These are phyloP conservation scores for Leucoptera coffeella DNA, from an alignment of 2,888 invertebrate species.

Conservation along the genomic window DNA sequence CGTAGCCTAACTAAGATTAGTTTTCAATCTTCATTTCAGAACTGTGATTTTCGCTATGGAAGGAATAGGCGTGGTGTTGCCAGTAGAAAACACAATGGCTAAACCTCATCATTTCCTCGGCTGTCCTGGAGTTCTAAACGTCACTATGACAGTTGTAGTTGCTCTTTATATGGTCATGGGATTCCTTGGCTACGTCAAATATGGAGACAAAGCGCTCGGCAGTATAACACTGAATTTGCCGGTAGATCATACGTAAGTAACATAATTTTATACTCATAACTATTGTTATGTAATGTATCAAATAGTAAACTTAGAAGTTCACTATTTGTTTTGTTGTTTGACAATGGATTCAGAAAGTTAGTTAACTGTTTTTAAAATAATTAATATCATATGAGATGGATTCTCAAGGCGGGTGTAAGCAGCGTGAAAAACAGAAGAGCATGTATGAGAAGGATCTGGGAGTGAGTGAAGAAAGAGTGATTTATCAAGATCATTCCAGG, in stretches of 20 bases:
- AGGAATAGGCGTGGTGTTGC: constrained; percentile 88
- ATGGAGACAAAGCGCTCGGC: constrained; percentile 61
- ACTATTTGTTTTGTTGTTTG: too few relatives aligned
- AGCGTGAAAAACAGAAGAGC: too few relatives aligned
- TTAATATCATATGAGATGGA: too few relatives aligned
- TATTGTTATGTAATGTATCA: neutral
- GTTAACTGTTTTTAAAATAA: too few relatives aligned
- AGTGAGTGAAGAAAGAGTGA: too few relatives aligned
- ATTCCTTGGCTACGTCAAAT: constrained; percentile 83
- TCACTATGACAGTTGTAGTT: constrained; percentile 80
- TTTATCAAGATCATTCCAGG: too few relatives aligned
- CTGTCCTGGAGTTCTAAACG: constrained; percentile 79
- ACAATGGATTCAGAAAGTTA: too few relatives aligned
- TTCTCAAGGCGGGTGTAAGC: too few relatives aligned
- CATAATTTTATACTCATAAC: neutral
- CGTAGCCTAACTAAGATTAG: too few relatives aligned
- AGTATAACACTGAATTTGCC: constrained; percentile 85
- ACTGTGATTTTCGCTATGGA: constrained; percentile 98
- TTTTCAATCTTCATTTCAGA: constrained; percentile 52
- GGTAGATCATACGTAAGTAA: constrained; percentile 55
- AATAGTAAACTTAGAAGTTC: too few relatives aligned
- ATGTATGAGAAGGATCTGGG: too few relatives aligned
- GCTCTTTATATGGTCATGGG: constrained; percentile 76
- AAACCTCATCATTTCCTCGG: constrained; percentile 75
- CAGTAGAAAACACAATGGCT: constrained; percentile 88